A percentile compares a stretch with the other conserved stretches of the same genome.
These are phyloP conservation scores for Psettodes erumei DNA, from an alignment of 2,113 vertebrate species.

Conservation along the genomic window DNA sequence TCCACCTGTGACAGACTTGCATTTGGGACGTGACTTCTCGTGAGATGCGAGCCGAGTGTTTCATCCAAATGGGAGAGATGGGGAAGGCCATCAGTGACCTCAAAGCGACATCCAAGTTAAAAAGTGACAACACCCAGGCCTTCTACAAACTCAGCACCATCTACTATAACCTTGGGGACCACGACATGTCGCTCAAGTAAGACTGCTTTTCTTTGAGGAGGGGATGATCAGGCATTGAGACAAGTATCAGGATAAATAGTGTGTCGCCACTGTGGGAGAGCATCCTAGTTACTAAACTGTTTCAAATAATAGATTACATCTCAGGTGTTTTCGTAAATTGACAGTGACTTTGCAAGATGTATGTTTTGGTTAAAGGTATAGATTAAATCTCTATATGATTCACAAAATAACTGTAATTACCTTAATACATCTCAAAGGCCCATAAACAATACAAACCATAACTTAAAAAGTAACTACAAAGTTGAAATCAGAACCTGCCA, in stretches of 20 bases:
- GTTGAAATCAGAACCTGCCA: not conserved
- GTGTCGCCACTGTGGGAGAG: not conserved
- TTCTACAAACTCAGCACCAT: constrained; percentile 96
- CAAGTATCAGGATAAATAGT: not conserved
- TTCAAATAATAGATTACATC: not conserved
- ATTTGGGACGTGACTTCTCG: constrained; percentile 93
- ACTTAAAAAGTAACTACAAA: not conserved
- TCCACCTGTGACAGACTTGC: constrained; percentile 87
- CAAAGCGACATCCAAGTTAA: constrained; percentile 94
- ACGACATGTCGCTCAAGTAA: constrained; percentile 95
- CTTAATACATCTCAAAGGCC: no score
- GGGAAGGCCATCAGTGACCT: constrained; percentile 96
- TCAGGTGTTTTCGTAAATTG: not conserved
- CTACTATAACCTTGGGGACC: constrained; percentile 95
- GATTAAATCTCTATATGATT: not conserved
- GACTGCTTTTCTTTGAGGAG: constrained; percentile 40
- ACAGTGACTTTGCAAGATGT: not conserved
- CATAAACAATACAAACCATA: not conserved
- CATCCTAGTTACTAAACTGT: not conserved
- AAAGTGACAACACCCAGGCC: constrained; percentile 95
- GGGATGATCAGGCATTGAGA: not conserved
- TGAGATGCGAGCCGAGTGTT: constrained; percentile 95
- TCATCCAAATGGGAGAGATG: constrained; percentile 91
- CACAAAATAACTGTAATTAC: not conserved
- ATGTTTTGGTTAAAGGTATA: no score